Percentiles rank a stretch among this genome's conserved stretches.
Evolutionary conservation across 2,113 vertebrate genomes (phyloP).

Genomic region (Zosterops hypoxanthus): DNA sequence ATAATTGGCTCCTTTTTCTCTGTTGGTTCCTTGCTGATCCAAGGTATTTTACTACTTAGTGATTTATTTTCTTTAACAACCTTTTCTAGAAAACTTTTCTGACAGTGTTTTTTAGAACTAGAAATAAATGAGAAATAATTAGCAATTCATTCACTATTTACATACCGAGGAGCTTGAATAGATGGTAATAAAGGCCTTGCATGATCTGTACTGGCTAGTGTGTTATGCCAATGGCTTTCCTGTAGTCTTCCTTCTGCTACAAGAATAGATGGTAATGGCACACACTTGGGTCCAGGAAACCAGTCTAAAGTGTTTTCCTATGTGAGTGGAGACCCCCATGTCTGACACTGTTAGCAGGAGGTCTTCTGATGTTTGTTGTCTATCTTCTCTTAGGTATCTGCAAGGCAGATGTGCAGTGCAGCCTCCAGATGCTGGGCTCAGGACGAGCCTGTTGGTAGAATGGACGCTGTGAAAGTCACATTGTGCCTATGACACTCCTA

Average conservation of each 20-base stretch:
- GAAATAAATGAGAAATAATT: not conserved
- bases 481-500: accelerated
- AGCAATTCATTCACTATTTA: not conserved
- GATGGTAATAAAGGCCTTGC: not conserved
- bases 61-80: not conserved
- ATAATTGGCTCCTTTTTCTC: not conserved
- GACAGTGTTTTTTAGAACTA: not conserved
- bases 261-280: not conserved
- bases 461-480: accelerated
- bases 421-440: not conserved
- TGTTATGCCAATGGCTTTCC: not conserved
- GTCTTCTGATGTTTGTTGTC: not conserved
- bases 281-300: not conserved
- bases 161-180: not conserved
- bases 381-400: not conserved
- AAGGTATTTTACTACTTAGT: not conserved
- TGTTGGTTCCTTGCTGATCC: not conserved
- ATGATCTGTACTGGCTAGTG: not conserved
- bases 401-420: not conserved
- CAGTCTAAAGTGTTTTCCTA: not conserved
- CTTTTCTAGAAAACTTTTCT: not conserved
- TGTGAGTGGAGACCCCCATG: not conserved
- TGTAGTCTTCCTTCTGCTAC: not conserved
- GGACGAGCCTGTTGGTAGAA: not conserved
- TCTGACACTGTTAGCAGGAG: not conserved